Evolutionary conservation across 37 sponge, comb jelly and placozoan species (phyloP).

Genomic region (Lycopodina hypogea): DNA sequence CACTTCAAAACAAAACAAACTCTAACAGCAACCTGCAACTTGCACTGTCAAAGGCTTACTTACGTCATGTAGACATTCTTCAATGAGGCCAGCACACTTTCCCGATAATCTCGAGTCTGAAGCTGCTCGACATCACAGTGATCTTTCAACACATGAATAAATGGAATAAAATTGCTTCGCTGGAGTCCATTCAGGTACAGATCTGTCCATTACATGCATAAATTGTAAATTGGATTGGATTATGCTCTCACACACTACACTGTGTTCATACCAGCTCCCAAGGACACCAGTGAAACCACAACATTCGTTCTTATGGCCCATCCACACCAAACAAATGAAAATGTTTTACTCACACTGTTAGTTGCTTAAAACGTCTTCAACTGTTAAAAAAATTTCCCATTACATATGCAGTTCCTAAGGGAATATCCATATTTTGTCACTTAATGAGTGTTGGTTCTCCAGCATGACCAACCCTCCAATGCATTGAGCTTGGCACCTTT

Average conservation of each 20-base stretch:
- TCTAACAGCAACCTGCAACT: background rate
- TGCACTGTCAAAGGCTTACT: background rate
- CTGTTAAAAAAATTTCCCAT: too few species aligned
- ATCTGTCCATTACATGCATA: constrained; percentile 63
- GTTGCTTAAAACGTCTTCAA: too few species aligned
- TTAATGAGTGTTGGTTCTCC: too few species aligned
- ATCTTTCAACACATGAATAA: constrained; percentile 82
- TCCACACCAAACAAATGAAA: too few species aligned
- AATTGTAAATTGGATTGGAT: background rate
- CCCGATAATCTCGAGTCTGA: constrained; percentile 75
- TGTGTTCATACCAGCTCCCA: background rate
- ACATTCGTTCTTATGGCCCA: too few species aligned
- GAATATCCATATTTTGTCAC: too few species aligned
- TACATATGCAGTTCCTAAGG: too few species aligned
- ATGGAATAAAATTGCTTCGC: constrained; percentile 90
- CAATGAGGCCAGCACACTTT: constrained; percentile 28
- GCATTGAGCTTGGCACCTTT: too few species aligned
- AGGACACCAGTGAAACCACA: background rate
- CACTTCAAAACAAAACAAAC: too few species aligned
- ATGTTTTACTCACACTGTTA: too few species aligned
- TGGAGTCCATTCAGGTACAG: constrained; percentile 90
- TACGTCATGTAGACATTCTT: constrained; percentile 64
- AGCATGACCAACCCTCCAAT: too few species aligned
- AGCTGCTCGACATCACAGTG: constrained; percentile 70
- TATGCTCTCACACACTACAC: background rate